Evolutionary conservation across 2,797 vertebrate genomes (phyloP), one percentile per base, ranked within the genome.

Genomic region (Cygnus olor): DNA sequence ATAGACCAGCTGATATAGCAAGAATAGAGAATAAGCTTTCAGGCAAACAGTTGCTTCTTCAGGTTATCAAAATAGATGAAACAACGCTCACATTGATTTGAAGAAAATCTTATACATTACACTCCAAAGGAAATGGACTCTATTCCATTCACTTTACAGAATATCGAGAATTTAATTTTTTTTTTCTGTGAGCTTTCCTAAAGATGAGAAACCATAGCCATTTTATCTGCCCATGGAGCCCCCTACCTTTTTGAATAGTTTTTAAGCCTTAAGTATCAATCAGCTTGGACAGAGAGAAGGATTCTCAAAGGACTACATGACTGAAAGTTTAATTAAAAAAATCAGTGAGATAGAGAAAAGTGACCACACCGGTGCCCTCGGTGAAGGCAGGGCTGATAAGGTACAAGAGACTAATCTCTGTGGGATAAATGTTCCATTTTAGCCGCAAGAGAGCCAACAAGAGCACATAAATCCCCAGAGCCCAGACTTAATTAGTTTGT

Each of bases 21-120:
- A 10, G 66, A 81, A 85, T 58, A 72, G 73, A 76, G 47, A 63
- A 54, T 40, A 14, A 81, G 66, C 63, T 91, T 88, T 79, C 58
- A 54, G 73, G 77, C 69, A 74, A 85, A 76, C 21, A 25, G 53
- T 38, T 53, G n/a, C 51, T 88, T 63, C 78, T 89, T 44, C 76
- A 88, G 69, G 63, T 87, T 93, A 85, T 80, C 88, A 73, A 81
- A 84, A 74, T 72, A 94, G 61, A 74, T 36, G 54, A 94, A 95
- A 91, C 60, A 63, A 80, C 72, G 34, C 36, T 34, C 24, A 44
- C 54, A 88, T 24, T 92, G 87, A 45, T 90, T 66, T 84, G 78
- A 94, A 91, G 49, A 89, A 85, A 91, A 78, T 63, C 54, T 90
- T 61, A 76, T 63, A 60, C 65, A 56, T 86, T 92, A 74, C 47